Evolutionary conservation across 2,113 vertebrate genomes (phyloP).

Genomic region (Phrynosoma blainvillii): DNA sequence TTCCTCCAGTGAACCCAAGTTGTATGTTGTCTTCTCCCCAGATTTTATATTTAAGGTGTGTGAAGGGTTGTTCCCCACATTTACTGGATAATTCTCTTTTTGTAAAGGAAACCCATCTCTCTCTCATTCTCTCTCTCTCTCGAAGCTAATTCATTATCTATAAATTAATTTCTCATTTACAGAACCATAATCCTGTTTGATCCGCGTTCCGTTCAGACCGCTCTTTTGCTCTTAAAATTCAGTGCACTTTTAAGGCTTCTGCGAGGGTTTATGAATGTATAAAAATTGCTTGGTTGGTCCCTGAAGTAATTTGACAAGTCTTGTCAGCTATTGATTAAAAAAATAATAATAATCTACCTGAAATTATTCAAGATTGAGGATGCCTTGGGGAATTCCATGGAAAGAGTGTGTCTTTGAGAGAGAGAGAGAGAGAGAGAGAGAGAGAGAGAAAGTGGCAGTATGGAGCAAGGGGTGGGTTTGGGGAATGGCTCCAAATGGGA

Average conservation of each 20-base stretch:
- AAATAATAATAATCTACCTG: slow-evolving; percentile 46
- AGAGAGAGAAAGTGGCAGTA: too few relatives aligned
- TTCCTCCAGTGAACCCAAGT: too few relatives aligned
- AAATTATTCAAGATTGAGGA: slow-evolving; percentile 81
- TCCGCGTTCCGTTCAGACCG: slow-evolving; percentile 61
- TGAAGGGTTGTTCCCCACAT: too few relatives aligned
- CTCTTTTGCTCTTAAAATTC: slow-evolving; percentile 75
- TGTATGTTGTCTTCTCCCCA: too few relatives aligned
- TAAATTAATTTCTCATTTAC: slow-evolving; percentile 70
- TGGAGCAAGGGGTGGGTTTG: too few relatives aligned
- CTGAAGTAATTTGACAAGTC: slow-evolving; percentile 85
- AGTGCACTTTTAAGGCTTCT: slow-evolving; percentile 74
- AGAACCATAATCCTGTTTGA: slow-evolving; percentile 70
- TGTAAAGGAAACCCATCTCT: neutral
- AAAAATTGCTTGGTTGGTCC: slow-evolving; percentile 83
- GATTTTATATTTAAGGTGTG: too few relatives aligned
- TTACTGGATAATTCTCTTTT: neutral
- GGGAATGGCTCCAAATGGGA: slow-evolving; percentile 59
- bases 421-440: too few relatives aligned
- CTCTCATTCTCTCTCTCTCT: slow-evolving; percentile 36
- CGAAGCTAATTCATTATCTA: slow-evolving; percentile 66
- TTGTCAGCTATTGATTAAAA: slow-evolving; percentile 87
- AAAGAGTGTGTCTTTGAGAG: slow-evolving; percentile 51
- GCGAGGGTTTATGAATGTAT: slow-evolving; percentile 83
- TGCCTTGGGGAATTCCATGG: slow-evolving; percentile 77